Evolutionary conservation across 2,113 vertebrate genomes (phyloP), one percentile per base, ranked within the genome.

Genomic region (Anolis sagrei): DNA sequence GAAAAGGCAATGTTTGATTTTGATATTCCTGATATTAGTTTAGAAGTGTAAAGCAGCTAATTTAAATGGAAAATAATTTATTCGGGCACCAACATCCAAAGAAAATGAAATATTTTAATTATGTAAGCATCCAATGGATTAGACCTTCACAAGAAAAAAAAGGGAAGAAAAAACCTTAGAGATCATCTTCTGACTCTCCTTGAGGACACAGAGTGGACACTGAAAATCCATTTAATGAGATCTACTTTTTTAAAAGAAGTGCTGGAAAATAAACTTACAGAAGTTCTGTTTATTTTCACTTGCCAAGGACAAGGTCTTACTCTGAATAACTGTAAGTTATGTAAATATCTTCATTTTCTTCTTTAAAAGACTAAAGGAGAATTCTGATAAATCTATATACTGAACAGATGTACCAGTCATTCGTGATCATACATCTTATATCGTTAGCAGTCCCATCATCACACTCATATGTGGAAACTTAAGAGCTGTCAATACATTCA

Each of bases 91-190:
- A 51, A 78, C 25, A 27, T 66, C 7, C 76, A 66, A 66, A 72
- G 34, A 13, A 44, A 86, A 81, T n/a, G 44, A 7, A 0, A 51
- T 2, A 0, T 86, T 89, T 85, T 76, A 51, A 81, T 79, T 48
- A 83, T 87, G 74, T 84, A 62, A 16, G 83, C 94, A 87, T 86
- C 49, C 89, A 92, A 70, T 76, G 76, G 39, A 88, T 2, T 54
- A 4, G 32, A 21, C 21, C 10, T 88, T 72, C 85, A 84, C 81
- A 68, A 87, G 79, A 82, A 25, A 89, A 14, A 88, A 4, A 36
- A 44, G 3, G 87, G 76, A 11, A 9, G 49, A 70, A 25, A 58
- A 1, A 5, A 87, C 21, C 19, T n/a, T n/a, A 58, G 11, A 58
- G 54, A 58, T 58, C 34, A 84, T 77, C 11, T 86, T 69, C 69